Evolutionary conservation across 2,888 invertebrate genomes (phyloP), one percentile per base, ranked within the genome.

Genomic region (Latrodectus elegans): DNA sequence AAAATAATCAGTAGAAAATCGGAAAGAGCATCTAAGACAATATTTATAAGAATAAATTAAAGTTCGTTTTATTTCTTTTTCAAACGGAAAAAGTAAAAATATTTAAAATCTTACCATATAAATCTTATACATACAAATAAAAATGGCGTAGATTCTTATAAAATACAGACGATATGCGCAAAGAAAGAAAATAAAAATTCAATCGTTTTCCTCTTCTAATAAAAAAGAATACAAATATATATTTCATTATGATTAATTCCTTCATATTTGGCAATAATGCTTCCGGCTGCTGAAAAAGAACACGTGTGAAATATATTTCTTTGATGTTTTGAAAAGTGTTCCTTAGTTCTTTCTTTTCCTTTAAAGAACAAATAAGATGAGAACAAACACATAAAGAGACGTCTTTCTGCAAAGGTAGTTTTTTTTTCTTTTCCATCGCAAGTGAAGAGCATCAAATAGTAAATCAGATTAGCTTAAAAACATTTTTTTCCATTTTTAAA

Each of bases 391-490:
- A 55, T 55, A 14, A 15, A 11, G 11, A 55, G 55, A 22, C 22
- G n/a, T n/a, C n/a, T 22, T 22, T 22, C 22, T 22, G 22, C 22
- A 22, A 22, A 22, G 22, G 22, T 22, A 22, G 55, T 55, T 22
- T 74, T 55, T 55, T 53, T 14, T 26, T 15, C 15, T 75, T 75
- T 75, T 51, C 75, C 38, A 49, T 75, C 12, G 60, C 49, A 60
- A n/a, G 52, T 67, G 15, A 77, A 77, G 68, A 51, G 17, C 67
- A 77, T 77, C 77, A 77, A 77, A 76, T 22, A 77, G 52, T 22
- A 77, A 77, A 77, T 77, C 51, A 52, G 67, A 77, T 77, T 77
- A 77, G 77, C 77, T 67, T 77, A 68, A 49, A 77, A 77, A 67
- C 67, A 51, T 52, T 67, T 8, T 71, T 73, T 53, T 22, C 22